Percentiles rank a stretch among this genome's conserved stretches.
Conservation (phyloP, 2,888 invertebrate genomes). For the Tineola bisselliella region DNA sequence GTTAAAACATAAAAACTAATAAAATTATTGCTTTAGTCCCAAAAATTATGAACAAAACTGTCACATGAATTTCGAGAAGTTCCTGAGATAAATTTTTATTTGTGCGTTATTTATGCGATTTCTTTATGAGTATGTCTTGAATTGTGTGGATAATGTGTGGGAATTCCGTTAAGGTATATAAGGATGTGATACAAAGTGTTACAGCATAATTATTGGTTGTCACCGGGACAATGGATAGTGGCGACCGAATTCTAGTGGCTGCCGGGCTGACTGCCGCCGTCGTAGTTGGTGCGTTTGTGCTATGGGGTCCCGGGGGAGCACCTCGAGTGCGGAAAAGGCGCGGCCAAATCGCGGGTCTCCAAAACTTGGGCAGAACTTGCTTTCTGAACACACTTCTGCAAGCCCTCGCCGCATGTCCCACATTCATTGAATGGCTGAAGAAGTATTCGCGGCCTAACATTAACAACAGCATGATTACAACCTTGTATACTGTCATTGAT, state of each 20-base stretch:
- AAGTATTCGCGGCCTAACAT: constrained; percentile 69
- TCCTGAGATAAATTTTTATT: neutral
- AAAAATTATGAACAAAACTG: neutral
- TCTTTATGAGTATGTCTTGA: neutral
- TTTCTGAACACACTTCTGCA: constrained; percentile 92
- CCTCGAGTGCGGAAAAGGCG: constrained; percentile 69
- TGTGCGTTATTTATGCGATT: neutral
- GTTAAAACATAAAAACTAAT: too few species aligned
- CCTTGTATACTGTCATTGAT: constrained; percentile 78
- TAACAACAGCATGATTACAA: constrained; percentile 77
- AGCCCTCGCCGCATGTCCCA: constrained; percentile 87
- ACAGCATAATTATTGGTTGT: neutral
- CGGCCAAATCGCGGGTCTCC: constrained; percentile 84
- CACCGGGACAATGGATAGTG: constrained; percentile 69
- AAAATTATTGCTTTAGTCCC: too few species aligned
- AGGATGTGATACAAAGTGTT: neutral
- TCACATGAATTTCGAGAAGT: neutral
- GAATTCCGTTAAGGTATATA: neutral
- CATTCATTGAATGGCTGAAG: constrained; percentile 84
- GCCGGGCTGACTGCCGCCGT: constrained; percentile 83
- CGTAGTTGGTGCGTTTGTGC: constrained; percentile 83
- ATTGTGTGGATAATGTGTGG: neutral
- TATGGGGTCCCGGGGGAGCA: constrained; percentile 81
- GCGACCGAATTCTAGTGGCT: constrained; percentile 80
- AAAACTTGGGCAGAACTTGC: constrained; percentile 92